Base-by-base conservation (phyloP, 2,113 vertebrate genomes). In the Vulpes lagopus region DNA sequence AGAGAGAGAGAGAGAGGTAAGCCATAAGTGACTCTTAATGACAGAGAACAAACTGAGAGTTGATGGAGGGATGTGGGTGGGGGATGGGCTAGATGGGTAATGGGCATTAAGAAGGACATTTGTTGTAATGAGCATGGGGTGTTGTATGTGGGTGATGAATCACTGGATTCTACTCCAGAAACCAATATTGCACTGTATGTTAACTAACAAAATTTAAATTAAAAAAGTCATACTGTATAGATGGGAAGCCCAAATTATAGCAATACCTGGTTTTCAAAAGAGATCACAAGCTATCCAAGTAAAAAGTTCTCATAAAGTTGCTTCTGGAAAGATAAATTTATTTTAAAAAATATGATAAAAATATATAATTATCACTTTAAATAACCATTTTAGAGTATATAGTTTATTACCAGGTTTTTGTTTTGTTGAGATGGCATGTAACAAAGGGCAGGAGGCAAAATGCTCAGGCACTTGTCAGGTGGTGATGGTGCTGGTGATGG, bases 201-300 rank as follows among this genome's bases (percentile, higher is more conserved):
- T n/a, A 69, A 69, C 27, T 69, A 35, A 69, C 32, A 35, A 69
- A 69, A 69, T 35, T 35, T 69, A 35, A 69, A 69, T 35, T 35
- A 0, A n/a, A 69, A 64, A 19, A n/a, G 38, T 51, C 91, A 94
- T 88, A 35, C 35, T 71, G 20, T 86, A 2, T 64, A 64, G 55
- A 79, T 53, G 16, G 71, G 57, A 83, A 89, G 78, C 25, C 38
- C 79, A 88, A 80, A 65, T 35, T 51, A 76, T 49, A 69, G n/a
- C 76, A 92, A 65, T 69, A 73, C 3, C 51, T 76, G 19, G 1
- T 62, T 94, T 97, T 94, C 73, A 69, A 69, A 95, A 76, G 57
- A 60, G 43, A 90, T 88, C 51, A 78, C 76, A 91, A 95, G 38
- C 35, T 83, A 35, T n/a, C 30, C 60, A 85, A 38, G 11, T 82